phyloP scores from a whole-genome alignment of 1,140 invertebrate genomes.

The Apis cerana region DNA sequence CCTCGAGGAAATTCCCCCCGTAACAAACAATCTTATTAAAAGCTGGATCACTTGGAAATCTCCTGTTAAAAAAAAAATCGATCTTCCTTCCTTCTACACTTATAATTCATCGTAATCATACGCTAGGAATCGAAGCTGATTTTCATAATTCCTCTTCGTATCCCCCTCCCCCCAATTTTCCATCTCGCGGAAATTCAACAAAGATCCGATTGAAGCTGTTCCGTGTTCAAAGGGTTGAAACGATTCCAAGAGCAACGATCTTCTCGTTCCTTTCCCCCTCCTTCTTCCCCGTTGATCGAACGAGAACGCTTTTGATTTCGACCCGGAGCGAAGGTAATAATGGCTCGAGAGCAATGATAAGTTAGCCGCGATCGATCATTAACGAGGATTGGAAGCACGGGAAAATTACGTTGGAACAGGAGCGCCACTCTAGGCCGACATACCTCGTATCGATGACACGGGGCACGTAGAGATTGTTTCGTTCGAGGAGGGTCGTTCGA shows the following conservation, averaged over 20 bases:
- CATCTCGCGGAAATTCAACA: background rate
- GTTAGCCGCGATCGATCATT: slow-evolving; percentile 10
- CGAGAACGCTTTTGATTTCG: background rate
- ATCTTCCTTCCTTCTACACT: too few relatives aligned
- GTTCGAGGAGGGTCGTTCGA: background rate
- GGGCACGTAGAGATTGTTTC: slow-evolving; percentile 4
- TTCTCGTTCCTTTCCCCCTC: too few relatives aligned
- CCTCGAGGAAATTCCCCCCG: too few relatives aligned
- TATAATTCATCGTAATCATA: too few relatives aligned
- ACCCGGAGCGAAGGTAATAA: background rate
- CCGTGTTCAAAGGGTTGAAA: background rate
- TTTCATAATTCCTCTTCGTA: too few relatives aligned
- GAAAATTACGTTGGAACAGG: slow-evolving; percentile 6
- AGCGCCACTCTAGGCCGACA: background rate
- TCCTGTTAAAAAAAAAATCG: too few relatives aligned
- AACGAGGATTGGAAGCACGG: slow-evolving; percentile 10
- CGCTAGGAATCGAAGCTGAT: too few relatives aligned
- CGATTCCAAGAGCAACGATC: background rate
- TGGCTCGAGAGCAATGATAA: background rate
- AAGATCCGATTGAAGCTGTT: background rate
- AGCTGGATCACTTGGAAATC: too few relatives aligned
- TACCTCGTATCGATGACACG: background rate
- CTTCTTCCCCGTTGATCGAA: background rate
- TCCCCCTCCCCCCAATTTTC: background rate
- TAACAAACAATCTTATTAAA: too few relatives aligned